Conservation (phyloP, 1,140 invertebrate species). For the Copidosoma floridanum region DNA sequence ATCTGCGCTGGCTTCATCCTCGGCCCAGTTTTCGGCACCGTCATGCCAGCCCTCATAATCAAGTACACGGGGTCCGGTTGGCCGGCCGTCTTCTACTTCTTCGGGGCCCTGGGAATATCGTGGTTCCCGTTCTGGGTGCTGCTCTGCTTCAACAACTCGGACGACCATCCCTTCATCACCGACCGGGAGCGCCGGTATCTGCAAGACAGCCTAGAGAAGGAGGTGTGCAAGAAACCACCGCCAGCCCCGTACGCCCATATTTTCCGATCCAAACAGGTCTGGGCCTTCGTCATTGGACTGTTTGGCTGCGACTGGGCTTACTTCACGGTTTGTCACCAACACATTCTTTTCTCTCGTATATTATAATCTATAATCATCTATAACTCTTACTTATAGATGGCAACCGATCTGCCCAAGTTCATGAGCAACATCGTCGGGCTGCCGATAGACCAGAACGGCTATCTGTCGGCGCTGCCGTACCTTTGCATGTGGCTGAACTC, state of each 20-base stretch:
- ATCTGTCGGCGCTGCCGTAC: neutral
- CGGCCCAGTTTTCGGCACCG: constrained; percentile 4
- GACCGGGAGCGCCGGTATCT: constrained; percentile 73
- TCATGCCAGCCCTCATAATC: constrained; percentile 5
- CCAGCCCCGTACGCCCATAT: constrained; percentile 40
- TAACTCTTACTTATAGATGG: constrained; percentile 65
- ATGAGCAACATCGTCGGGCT: constrained; percentile 44
- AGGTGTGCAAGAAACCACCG: constrained; percentile 26
- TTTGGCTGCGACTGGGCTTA: constrained; percentile 66
- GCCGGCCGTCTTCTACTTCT: neutral
- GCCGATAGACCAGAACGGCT: constrained; percentile 2
- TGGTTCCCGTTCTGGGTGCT: constrained; percentile 40
- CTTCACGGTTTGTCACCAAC: constrained; percentile 60
- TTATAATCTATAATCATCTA: too few relatives aligned
- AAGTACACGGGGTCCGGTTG: neutral
- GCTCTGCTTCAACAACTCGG: constrained; percentile 72
- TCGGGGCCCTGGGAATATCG: neutral
- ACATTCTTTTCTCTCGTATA: too few relatives aligned
- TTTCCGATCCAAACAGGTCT: constrained; percentile 51
- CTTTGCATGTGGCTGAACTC: constrained; percentile 5
- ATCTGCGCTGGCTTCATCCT: constrained; percentile 46
- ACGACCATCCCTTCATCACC: constrained; percentile 75
- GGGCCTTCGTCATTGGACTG: constrained; percentile 60
- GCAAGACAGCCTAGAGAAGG: constrained; percentile 49
- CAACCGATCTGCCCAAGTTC: constrained; percentile 65